Evolutionary conservation across 2,113 vertebrate species (phyloP).

Genomic region (Nymphicus hollandicus): DNA sequence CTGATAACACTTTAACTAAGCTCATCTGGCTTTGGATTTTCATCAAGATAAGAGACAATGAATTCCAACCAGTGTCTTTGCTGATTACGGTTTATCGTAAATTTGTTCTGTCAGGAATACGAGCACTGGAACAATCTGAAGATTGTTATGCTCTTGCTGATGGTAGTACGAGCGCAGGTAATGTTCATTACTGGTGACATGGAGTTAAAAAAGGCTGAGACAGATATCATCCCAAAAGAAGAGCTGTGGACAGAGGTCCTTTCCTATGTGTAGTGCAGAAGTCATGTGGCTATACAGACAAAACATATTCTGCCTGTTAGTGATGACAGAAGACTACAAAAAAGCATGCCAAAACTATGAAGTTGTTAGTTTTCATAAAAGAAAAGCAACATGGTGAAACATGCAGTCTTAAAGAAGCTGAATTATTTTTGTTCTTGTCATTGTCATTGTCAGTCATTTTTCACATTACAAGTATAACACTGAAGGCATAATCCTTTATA

Average conservation of each 20-base stretch:
- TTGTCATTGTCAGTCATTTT: not conserved
- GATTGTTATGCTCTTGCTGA: not conserved
- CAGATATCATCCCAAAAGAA: not conserved
- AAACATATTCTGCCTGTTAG: not conserved
- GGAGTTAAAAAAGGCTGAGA: not conserved
- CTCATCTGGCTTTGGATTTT: not conserved
- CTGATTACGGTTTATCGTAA: not conserved
- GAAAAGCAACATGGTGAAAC: not conserved
- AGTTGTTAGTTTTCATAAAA: not conserved
- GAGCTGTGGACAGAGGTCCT: not conserved
- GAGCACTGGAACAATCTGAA: not conserved
- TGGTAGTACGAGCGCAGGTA: not conserved
- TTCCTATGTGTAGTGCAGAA: not conserved
- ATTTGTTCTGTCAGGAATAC: not conserved
- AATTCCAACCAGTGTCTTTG: not conserved
- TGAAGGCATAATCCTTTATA: not conserved
- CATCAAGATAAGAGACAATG: not conserved
- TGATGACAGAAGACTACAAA: not conserved
- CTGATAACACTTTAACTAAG: not conserved
- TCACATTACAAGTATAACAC: not conserved
- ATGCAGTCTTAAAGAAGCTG: rapidly evolving
- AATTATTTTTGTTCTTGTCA: not conserved
- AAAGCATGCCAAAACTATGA: not conserved
- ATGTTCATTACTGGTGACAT: not conserved
- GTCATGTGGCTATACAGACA: not conserved